Conservation (phyloP, 2,888 invertebrate species). For the Drosophila paracracens region DNA sequence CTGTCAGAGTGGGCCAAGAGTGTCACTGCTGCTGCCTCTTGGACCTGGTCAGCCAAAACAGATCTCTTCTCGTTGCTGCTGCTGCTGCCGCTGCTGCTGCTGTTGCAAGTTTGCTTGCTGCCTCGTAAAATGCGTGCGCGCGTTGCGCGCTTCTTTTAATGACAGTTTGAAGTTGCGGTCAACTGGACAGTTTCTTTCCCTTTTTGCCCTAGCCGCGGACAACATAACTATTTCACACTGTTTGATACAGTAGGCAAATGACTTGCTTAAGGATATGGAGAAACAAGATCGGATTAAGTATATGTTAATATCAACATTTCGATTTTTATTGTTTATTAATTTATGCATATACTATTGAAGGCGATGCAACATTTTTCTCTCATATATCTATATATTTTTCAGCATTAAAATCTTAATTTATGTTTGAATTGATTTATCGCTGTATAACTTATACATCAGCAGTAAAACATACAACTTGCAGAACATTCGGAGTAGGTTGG, state of each 20-base stretch:
- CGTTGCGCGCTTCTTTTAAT: constrained; percentile 78
- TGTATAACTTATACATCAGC: neutral
- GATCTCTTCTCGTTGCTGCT: constrained; percentile 16
- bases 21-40: constrained; percentile 57
- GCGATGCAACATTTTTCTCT: neutral
- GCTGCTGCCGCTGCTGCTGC: neutral
- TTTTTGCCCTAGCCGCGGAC: constrained; percentile 43
- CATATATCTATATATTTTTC: neutral
- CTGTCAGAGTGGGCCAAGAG: constrained; percentile 73
- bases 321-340: neutral
- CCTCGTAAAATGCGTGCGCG: constrained; percentile 81
- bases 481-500: neutral
- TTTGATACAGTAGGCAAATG: neutral
- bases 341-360: neutral
- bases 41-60: constrained; percentile 28
- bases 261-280: neutral
- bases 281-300: neutral
- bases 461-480: neutral
- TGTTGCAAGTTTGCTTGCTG: constrained; percentile 34
- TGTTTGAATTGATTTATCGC: neutral
- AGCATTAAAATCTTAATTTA: neutral
- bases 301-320: neutral
- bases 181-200: constrained; percentile 35
- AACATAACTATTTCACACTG: neutral
- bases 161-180: constrained; percentile 73